Conservation (phyloP, 2,113 vertebrate genomes). For the Halcyon senegalensis region DNA sequence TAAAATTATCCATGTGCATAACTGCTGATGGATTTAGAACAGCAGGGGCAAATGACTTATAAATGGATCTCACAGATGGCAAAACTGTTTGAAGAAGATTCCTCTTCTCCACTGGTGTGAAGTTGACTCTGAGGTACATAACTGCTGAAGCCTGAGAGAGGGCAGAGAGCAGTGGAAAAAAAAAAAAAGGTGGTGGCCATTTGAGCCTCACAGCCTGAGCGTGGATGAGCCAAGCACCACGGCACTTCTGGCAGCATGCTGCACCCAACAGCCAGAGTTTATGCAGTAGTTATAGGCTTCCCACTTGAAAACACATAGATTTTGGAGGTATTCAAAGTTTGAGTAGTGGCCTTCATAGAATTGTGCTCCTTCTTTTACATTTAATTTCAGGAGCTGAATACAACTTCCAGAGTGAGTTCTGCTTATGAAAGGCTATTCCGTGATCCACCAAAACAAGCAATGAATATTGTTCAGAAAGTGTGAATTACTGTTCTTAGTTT, state of each 20-base stretch:
- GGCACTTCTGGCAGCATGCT: neutral
- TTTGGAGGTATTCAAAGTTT: neutral
- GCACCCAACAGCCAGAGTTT: neutral
- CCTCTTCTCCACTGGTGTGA: neutral
- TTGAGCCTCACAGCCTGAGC: neutral
- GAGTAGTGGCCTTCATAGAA: neutral
- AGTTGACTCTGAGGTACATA: neutral
- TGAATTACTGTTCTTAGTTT: neutral
- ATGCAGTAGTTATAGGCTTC: neutral
- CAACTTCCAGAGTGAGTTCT: neutral
- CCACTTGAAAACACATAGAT: neutral
- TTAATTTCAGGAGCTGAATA: neutral
- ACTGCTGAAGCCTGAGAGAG: neutral
- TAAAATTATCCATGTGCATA: conserved; percentile 40
- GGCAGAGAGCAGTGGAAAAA: neutral
- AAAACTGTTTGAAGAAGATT: neutral
- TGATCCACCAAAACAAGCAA: neutral
- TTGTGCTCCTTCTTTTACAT: neutral
- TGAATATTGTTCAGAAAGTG: neutral
- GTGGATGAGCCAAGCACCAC: fast-evolving
- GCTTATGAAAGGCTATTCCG: neutral
- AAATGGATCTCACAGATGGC: conserved; percentile 46
- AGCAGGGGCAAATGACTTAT: conserved; percentile 46
- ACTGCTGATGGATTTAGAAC: conserved; percentile 24
- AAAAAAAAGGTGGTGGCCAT: fast-evolving